These are phyloP conservation scores for Neosilurus hyrtlii DNA, from an alignment of 2,797 vertebrate species.

Conservation along the genomic window DNA sequence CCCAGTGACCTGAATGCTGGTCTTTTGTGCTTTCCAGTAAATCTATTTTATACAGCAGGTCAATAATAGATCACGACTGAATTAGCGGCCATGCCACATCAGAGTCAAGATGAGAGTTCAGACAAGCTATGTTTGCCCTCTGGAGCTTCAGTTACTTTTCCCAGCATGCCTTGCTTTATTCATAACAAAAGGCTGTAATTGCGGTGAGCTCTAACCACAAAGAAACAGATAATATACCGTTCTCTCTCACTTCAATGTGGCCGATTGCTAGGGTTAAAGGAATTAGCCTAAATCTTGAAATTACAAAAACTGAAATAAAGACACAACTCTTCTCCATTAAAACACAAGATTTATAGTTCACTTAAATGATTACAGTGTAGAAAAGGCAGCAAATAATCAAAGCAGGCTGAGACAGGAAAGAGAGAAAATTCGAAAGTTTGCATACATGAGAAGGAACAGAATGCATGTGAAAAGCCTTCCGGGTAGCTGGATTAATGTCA, in stretches of 20 bases:
- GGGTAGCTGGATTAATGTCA: background rate
- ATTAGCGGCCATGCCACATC: slow-evolving; percentile 48
- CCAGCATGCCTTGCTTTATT: slow-evolving; percentile 49
- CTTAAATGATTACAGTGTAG: slow-evolving; percentile 1
- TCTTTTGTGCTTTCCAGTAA: slow-evolving; percentile 38
- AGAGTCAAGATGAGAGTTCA: slow-evolving; percentile 29
- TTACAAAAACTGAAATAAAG: slow-evolving; percentile 23
- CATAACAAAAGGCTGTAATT: slow-evolving; percentile 53
- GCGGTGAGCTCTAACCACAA: slow-evolving; percentile 33
- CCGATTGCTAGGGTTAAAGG: slow-evolving; percentile 11
- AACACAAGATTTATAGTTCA: slow-evolving; percentile 28
- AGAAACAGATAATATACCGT: slow-evolving; percentile 42
- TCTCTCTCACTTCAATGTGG: slow-evolving; percentile 42
- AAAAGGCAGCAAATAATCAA: slow-evolving; percentile 2
- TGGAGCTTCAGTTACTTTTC: slow-evolving; percentile 45
- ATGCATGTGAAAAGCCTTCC: background rate
- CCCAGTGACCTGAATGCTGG: slow-evolving; percentile 7
- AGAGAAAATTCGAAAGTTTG: background rate
- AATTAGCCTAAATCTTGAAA: slow-evolving; percentile 37
- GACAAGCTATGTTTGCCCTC: slow-evolving; percentile 45
- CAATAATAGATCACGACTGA: slow-evolving; percentile 44
- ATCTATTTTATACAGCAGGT: slow-evolving; percentile 37
- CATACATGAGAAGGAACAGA: background rate
- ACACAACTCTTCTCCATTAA: background rate
- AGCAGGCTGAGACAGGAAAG: background rate